Conservation (phyloP, 1,140 invertebrate genomes). For the Macrobrachium rosenbergii region DNA sequence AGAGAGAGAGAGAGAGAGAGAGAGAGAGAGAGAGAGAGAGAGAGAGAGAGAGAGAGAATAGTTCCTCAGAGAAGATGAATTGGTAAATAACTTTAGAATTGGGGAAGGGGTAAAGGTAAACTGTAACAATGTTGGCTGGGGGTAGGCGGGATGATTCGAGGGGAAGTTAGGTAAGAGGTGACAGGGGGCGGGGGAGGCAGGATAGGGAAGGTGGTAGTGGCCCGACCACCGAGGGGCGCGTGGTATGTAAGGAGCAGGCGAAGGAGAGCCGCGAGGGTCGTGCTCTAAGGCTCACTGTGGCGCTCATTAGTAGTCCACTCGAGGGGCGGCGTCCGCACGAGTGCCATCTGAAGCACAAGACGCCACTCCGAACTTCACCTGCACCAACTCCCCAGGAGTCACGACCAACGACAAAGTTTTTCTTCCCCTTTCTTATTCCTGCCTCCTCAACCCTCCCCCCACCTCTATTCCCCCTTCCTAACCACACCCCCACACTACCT, state of each 20-base stretch:
- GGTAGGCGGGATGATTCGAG: no score
- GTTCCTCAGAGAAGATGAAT: no score
- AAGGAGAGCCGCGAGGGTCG: background rate
- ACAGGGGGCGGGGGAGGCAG: background rate
- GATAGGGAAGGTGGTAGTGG: background rate
- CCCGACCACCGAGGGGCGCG: no score
- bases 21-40: no score
- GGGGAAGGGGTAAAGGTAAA: no score
- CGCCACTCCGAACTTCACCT: conserved; percentile 36
- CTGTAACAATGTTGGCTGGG: no score
- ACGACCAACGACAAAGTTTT: background rate
- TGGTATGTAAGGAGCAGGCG: no score
- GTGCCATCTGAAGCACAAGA: conserved; percentile 43
- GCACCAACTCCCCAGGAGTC: conserved; percentile 5
- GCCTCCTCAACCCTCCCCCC: background rate
- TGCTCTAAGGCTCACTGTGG: background rate
- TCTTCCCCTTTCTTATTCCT: background rate
- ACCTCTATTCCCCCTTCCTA: background rate
- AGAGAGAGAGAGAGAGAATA: no score
- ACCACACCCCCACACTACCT: background rate
- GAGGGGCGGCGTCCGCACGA: conserved; percentile 34
- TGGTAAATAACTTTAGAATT: no score
- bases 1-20: no score
- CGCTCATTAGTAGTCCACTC: conserved; percentile 40
- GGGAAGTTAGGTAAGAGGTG: background rate